Conservation (phyloP, 92 coral and sea anemone genomes). For the Umimayanthus chanpuru region DNA sequence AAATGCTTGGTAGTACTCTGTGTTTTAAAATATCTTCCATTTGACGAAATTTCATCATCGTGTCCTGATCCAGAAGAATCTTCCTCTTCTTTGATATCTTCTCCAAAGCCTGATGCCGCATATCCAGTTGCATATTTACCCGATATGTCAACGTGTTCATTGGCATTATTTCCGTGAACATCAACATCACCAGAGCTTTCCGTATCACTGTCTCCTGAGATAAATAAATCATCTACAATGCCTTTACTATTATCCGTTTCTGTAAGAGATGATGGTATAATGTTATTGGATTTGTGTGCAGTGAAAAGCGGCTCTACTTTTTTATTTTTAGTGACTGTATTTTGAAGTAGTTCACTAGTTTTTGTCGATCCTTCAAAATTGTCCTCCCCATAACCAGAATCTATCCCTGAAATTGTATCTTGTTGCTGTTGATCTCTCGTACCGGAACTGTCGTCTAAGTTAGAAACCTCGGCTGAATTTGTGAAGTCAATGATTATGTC, state of each 20-base stretch:
- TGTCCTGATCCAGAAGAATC: conserved; percentile 18
- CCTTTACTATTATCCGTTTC: neutral
- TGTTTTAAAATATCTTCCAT: neutral
- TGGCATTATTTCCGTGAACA: neutral
- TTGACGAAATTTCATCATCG: neutral
- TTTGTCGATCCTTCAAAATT: conserved; percentile 1
- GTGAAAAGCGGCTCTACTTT: neutral
- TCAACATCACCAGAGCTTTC: conserved; percentile 3
- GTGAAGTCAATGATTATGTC: conserved; percentile 36
- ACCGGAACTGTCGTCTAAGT: neutral
- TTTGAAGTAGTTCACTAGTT: neutral
- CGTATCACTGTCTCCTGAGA: conserved; percentile 6
- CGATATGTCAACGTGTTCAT: neutral
- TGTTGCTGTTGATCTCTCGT: neutral
- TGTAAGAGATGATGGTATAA: neutral
- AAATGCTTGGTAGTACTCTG: neutral
- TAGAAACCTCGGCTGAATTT: neutral
- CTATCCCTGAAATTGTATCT: neutral
- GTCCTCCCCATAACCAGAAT: conserved; percentile 1
- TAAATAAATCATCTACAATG: conserved; percentile 1
- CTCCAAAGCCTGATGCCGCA: neutral
- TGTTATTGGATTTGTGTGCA: neutral
- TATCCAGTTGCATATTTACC: neutral
- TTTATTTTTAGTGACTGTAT: neutral
- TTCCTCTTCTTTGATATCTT: neutral